Evolutionary conservation across 2,888 invertebrate genomes (phyloP).

Genomic region (Zelleria hepariella): DNA sequence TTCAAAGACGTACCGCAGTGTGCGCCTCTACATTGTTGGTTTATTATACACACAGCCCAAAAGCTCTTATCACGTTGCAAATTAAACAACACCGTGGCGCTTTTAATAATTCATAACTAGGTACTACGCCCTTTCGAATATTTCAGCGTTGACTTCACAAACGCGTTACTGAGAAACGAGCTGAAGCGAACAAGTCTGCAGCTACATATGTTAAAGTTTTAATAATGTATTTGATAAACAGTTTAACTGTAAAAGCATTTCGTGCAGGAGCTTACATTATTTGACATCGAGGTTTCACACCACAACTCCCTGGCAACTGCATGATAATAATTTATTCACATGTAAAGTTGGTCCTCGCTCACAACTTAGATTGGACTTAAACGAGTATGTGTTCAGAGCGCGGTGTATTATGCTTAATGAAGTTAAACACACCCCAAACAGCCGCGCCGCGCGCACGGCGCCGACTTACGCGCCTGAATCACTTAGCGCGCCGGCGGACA

Average conservation of each 20-base stretch:
- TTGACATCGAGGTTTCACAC: slow-evolving; percentile 24
- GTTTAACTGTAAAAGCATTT: slow-evolving; percentile 22
- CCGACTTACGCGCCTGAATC: not conserved
- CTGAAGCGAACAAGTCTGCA: not conserved
- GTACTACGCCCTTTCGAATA: not conserved
- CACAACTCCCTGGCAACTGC: slow-evolving; percentile 41
- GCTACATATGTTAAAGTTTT: not conserved
- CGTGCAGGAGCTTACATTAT: slow-evolving; percentile 23
- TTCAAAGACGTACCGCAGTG: not conserved
- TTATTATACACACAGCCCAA: not conserved
- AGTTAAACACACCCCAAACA: slow-evolving; percentile 42
- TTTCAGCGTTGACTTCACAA: not conserved
- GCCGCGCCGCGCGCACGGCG: not conserved
- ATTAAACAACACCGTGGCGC: not conserved
- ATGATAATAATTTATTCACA: slow-evolving; percentile 69
- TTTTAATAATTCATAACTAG: not conserved
- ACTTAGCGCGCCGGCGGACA: not conserved
- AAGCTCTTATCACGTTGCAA: not conserved
- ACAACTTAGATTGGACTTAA: slow-evolving; percentile 71
- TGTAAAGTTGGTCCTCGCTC: slow-evolving; percentile 55
- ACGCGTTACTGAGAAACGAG: not conserved
- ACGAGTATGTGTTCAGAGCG: slow-evolving; percentile 61
- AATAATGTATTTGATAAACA: not conserved
- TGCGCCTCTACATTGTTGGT: not conserved
- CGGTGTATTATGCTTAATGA: slow-evolving; percentile 64